phyloP scores from a whole-genome alignment of 2,888 invertebrate genomes.

The Lasioglossum zephyrum region DNA sequence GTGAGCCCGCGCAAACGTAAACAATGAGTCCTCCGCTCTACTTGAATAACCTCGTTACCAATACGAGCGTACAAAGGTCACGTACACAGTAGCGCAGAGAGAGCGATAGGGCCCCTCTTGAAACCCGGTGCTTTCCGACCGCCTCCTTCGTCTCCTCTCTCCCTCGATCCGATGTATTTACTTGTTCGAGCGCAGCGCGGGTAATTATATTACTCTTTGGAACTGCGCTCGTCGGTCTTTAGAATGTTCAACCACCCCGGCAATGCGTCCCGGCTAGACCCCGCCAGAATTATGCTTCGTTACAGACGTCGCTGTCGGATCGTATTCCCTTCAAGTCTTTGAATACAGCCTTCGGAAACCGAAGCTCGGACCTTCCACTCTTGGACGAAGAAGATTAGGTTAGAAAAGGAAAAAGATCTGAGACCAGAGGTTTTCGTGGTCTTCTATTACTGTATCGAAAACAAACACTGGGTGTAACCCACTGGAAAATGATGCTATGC shows the following conservation, averaged over 20 bases:
- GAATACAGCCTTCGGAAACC: constrained; percentile 34
- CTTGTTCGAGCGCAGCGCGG: constrained; percentile 57
- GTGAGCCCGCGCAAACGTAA: constrained; percentile 48
- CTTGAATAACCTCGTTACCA: constrained; percentile 65
- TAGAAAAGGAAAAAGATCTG: not conserved
- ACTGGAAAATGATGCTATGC: constrained; percentile 40
- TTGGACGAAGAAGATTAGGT: constrained; percentile 29
- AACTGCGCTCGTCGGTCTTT: constrained; percentile 59
- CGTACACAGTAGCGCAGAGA: constrained; percentile 39
- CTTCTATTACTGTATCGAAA: constrained; percentile 4
- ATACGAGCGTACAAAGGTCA: constrained; percentile 60
- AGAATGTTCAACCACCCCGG: constrained; percentile 50
- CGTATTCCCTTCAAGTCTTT: constrained; percentile 47
- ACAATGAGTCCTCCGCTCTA: constrained; percentile 58
- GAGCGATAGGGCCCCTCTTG: constrained; percentile 48
- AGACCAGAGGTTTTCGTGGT: constrained; percentile 30
- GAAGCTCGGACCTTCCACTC: constrained; percentile 20
- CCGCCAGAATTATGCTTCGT: constrained; percentile 64
- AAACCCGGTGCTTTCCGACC: constrained; percentile 21
- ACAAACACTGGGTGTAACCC: constrained; percentile 35
- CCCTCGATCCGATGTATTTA: constrained; percentile 50
- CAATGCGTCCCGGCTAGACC: constrained; percentile 20
- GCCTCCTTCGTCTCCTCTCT: not conserved
- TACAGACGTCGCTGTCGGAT: constrained; percentile 48
- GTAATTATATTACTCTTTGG: constrained; percentile 74